phyloP scores from a whole-genome alignment of 2,113 vertebrate genomes.

The Oncorhynchus masou region DNA sequence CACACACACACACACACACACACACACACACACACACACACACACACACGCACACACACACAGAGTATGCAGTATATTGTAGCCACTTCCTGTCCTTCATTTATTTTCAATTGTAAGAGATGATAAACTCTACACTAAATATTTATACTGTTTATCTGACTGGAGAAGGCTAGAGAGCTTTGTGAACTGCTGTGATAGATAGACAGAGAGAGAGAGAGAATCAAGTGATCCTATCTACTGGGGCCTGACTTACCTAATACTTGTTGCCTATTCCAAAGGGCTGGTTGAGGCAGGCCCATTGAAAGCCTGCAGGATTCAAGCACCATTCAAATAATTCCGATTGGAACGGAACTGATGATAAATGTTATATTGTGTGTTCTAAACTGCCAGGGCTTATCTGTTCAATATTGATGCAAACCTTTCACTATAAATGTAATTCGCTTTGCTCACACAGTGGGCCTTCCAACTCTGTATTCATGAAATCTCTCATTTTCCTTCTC shows the following conservation, averaged over 20 bases:
- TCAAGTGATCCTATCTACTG: conserved; percentile 39
- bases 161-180: conserved; percentile 23
- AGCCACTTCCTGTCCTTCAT: conserved; percentile 22
- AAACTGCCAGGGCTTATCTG: conserved; percentile 24
- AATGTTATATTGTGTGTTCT: conserved; percentile 40
- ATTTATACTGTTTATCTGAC: conserved; percentile 9
- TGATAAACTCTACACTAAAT: conserved; percentile 30
- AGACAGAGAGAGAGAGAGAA: conserved; percentile 24
- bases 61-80: not conserved
- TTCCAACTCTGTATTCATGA: not conserved
- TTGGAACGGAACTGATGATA: conserved; percentile 31
- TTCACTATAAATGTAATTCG: not conserved
- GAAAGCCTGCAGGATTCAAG: conserved; percentile 31
- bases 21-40: no score
- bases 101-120: conserved; percentile 23
- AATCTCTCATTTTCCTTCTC: not conserved
- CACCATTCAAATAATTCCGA: conserved; percentile 8
- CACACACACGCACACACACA: no score
- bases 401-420: conserved; percentile 19
- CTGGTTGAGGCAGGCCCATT: not conserved
- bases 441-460: not conserved
- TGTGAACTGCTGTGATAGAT: conserved; percentile 21
- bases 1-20: no score
- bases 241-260: conserved; percentile 38
- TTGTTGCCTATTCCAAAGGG: conserved; percentile 21